Evolutionary conservation across 2,888 invertebrate genomes (phyloP).

Genomic region (Drosophila pseudotalamancana): DNA sequence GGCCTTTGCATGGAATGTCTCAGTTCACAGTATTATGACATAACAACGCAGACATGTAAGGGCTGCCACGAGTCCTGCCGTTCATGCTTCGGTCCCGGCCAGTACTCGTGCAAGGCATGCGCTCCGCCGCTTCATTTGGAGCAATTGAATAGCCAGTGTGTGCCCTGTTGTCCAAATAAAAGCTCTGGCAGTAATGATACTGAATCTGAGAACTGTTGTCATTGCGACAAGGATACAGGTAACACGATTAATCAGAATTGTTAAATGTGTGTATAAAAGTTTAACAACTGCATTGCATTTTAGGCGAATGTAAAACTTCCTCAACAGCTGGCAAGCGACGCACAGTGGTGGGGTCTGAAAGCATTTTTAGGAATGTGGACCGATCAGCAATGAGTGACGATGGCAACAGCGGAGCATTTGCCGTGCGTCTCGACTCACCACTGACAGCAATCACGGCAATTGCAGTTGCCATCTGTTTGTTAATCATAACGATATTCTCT

Average conservation of each 20-base stretch:
- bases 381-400: slow-evolving; percentile 8
- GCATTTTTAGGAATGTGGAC: slow-evolving; percentile 40
- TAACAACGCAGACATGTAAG: slow-evolving; percentile 88
- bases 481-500: slow-evolving; percentile 89
- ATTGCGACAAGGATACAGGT: slow-evolving; percentile 62
- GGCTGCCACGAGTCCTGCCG: slow-evolving; percentile 88
- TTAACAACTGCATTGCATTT: neutral
- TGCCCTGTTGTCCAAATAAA: slow-evolving; percentile 88
- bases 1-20: slow-evolving; percentile 91
- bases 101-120: slow-evolving; percentile 89
- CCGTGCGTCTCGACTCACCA: slow-evolving; percentile 84
- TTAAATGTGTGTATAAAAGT: neutral
- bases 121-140: slow-evolving; percentile 88
- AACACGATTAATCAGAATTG: neutral
- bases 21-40: slow-evolving; percentile 90
- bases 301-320: slow-evolving; percentile 90
- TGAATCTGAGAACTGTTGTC: slow-evolving; percentile 72
- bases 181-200: slow-evolving; percentile 86
- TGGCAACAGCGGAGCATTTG: slow-evolving; percentile 68
- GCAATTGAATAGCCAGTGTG: slow-evolving; percentile 90
- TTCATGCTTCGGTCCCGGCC: slow-evolving; percentile 89
- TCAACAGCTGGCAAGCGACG: slow-evolving; percentile 90
- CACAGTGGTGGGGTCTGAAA: slow-evolving; percentile 84
- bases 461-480: slow-evolving; percentile 88
- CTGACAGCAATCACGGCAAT: slow-evolving; percentile 88